Base-by-base conservation (phyloP, 2,888 invertebrate genomes). In the Ethmia dodecea region DNA sequence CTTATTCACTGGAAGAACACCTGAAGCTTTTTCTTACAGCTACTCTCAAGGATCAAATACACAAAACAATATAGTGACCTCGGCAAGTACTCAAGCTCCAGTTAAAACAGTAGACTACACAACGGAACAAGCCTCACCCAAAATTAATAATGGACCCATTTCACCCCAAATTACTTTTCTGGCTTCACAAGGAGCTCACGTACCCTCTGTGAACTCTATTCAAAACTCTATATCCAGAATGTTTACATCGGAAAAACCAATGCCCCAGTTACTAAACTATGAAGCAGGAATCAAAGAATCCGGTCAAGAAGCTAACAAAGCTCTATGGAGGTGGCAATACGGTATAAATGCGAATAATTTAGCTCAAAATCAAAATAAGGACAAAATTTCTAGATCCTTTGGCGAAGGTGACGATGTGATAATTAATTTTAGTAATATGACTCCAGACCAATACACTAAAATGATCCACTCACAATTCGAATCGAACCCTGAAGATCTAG, bases 291-390 rank as follows among this genome's bases (percentile, higher is more conserved):
- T 58, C 8, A 76, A 72, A 45, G 79, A 81, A 20, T 34, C 60
- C 5, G 80, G 81, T 28, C 67, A 66, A 47, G 83, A 84, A 38
- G 65, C 49, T 35, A 74, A 70, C 43, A 81, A 81, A 63, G 69
- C 65, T 5, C 52, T 86, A 26, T 86, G 86, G 84, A 67, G 83
- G 39, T 83, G 83, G 86, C 86, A 84, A 51, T 86, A 84, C 37
- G 83, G 80, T 8, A 34, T 75, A 26, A 79, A 75, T 43, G 47
- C 70, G 12, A 77, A 65, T 46, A 37, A 34, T 27, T 45, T 36
- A 27, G 60, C 68, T 38, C 47, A 56, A 38, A 70, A 72, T 48
- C 68, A 69, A 8, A 66, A 67, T 15, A 86, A 83, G 61, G 69
- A 78, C 39, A 67, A 73, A 2, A 86, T 86, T 40, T 86, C 86